These are phyloP conservation scores for Macaca mulatta DNA, from an alignment of 2,113 vertebrate genomes.

Conservation along the genomic window DNA sequence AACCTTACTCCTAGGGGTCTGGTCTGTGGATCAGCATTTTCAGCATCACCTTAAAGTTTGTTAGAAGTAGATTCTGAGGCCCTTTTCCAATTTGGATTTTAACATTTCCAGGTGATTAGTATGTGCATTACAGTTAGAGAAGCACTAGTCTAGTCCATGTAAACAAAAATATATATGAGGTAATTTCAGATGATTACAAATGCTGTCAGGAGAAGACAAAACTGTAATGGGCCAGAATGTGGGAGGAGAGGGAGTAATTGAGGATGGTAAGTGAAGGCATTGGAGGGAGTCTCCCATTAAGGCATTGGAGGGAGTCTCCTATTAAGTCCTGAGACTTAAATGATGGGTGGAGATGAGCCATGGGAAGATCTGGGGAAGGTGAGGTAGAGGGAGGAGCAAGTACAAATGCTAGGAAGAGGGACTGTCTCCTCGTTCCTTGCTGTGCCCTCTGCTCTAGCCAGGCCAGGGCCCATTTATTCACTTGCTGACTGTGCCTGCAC, in stretches of 20 bases:
- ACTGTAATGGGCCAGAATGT: background rate
- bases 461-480: background rate
- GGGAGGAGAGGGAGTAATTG: background rate
- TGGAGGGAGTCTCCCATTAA: background rate
- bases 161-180: background rate
- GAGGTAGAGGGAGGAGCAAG: background rate
- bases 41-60: background rate
- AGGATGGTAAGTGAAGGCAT: background rate
- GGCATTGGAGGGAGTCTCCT: background rate
- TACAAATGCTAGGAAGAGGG: background rate
- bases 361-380: background rate
- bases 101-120: background rate
- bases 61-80: background rate
- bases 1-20: background rate
- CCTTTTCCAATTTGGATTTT: background rate
- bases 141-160: background rate
- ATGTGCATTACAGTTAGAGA: background rate
- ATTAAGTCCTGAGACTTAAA: background rate
- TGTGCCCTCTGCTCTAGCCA: background rate
- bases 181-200: background rate
- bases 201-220: background rate
- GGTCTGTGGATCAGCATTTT: background rate
- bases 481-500: background rate
- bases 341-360: background rate
- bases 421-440: background rate